phyloP scores from a whole-genome alignment of 2,888 invertebrate species.

The Andrena bucephala region DNA sequence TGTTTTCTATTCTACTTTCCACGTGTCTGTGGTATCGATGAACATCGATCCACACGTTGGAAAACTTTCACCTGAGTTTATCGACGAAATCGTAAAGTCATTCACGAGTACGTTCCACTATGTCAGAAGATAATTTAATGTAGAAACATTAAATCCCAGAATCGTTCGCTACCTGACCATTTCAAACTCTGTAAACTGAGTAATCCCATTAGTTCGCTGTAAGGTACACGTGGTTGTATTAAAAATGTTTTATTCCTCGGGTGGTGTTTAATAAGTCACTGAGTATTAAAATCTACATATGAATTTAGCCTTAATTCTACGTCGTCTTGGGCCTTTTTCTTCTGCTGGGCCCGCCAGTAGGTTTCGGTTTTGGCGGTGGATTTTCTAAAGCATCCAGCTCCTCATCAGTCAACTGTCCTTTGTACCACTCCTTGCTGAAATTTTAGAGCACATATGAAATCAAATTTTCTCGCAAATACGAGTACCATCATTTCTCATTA shows the following conservation, averaged over 20 bases:
- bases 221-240: constrained; percentile 30
- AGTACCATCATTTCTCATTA: neutral
- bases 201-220: neutral
- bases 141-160: neutral
- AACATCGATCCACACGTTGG: neutral
- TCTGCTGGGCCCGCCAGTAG: constrained; percentile 85
- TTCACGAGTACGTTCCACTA: neutral
- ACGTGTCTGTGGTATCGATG: neutral
- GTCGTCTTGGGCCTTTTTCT: constrained; percentile 85
- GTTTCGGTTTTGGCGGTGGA: constrained; percentile 89
- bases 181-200: neutral
- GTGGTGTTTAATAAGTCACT: constrained; percentile 52
- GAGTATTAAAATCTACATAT: constrained; percentile 57
- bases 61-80: constrained; percentile 37
- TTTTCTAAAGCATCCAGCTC: constrained; percentile 92
- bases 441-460: constrained; percentile 8
- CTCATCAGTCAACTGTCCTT: constrained; percentile 92
- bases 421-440: constrained; percentile 95
- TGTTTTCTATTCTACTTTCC: neutral
- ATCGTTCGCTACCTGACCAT: neutral
- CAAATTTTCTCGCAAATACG: neutral
- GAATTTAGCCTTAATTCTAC: constrained; percentile 40
- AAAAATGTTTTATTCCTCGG: constrained; percentile 73
- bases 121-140: neutral
- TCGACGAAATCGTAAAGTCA: neutral